phyloP scores from a whole-genome alignment of 2,888 invertebrate species.

The Xestia c-nigrum region DNA sequence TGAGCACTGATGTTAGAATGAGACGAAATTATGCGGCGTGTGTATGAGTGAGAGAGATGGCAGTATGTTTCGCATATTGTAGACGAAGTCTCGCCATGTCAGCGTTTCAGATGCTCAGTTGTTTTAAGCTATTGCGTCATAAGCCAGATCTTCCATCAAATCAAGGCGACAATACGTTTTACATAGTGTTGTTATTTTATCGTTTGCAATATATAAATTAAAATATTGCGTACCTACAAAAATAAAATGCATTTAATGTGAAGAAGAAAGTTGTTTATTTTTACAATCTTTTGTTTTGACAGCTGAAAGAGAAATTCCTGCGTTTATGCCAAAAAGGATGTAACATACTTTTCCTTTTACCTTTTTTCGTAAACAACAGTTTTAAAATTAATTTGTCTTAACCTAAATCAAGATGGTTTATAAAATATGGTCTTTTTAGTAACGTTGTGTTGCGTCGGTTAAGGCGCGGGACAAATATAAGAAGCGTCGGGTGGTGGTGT shows the following conservation, averaged over 20 bases:
- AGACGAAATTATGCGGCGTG: constrained; percentile 23
- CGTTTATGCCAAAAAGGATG: constrained; percentile 34
- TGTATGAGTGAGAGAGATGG: constrained; percentile 48
- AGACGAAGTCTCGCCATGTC: not conserved
- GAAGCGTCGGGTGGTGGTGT: too few relatives aligned
- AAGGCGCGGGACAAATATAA: too few relatives aligned
- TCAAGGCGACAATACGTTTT: not conserved
- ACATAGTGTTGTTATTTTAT: constrained; percentile 18
- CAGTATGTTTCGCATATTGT: constrained; percentile 29
- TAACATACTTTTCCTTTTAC: constrained; percentile 4
- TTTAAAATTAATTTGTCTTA: not conserved
- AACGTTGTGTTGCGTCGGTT: too few relatives aligned
- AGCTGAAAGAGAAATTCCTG: constrained; percentile 38
- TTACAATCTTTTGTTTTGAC: constrained; percentile 32
- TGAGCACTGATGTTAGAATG: constrained; percentile 90
- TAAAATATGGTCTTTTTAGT: too few relatives aligned
- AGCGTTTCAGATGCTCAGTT: constrained; percentile 1
- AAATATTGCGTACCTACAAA: constrained; percentile 30
- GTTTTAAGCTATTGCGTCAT: constrained; percentile 9
- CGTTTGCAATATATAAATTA: not conserved
- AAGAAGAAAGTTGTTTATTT: constrained; percentile 22
- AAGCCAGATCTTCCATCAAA: not conserved
- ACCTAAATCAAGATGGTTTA: too few relatives aligned
- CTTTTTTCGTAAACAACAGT: constrained; percentile 12
- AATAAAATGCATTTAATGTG: constrained; percentile 56